Percentiles rank a stretch among this genome's conserved stretches.
Conservation (phyloP, 2,113 vertebrate genomes). For the Neogobius melanostomus region DNA sequence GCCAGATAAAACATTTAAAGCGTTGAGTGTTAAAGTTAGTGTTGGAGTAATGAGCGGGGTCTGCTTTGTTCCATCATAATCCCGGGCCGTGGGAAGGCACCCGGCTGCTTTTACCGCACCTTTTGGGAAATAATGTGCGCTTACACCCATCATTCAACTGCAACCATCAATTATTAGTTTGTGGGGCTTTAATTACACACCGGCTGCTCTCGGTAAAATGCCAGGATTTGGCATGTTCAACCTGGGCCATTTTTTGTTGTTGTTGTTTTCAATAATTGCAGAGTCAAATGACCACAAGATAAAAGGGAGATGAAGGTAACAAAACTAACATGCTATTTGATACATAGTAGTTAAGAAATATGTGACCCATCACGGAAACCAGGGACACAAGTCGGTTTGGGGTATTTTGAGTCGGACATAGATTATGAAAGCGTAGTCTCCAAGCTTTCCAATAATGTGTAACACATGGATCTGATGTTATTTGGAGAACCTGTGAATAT, state of each 20-base stretch:
- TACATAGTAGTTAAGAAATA: background rate
- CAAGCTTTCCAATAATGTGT: too few species aligned
- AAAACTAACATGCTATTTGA: background rate
- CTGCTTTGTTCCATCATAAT: slow-evolving; percentile 2
- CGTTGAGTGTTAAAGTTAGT: background rate
- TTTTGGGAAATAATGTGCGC: slow-evolving; percentile 12
- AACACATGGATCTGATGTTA: too few species aligned
- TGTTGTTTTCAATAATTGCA: slow-evolving; percentile 10
- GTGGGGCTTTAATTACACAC: slow-evolving; percentile 7
- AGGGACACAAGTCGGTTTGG: too few species aligned
- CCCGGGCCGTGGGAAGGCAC: slow-evolving; percentile 1
- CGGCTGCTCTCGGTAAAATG: background rate
- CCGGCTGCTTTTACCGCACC: slow-evolving; percentile 3
- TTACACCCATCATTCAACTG: slow-evolving; percentile 5
- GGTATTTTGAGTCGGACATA: too few species aligned
- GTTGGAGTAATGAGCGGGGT: background rate
- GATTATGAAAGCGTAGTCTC: too few species aligned
- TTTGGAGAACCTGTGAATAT: too few species aligned
- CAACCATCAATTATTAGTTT: slow-evolving; percentile 13
- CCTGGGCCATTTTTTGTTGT: background rate
- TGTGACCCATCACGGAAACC: background rate
- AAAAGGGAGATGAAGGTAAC: background rate
- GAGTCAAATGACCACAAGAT: slow-evolving; percentile 1
- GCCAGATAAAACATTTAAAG: background rate
- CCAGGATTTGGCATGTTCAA: background rate